A percentile compares a stretch with the other conserved stretches of the same genome.
Conservation (phyloP, 2,113 vertebrate genomes). For the Pollimyrus isidori region DNA sequence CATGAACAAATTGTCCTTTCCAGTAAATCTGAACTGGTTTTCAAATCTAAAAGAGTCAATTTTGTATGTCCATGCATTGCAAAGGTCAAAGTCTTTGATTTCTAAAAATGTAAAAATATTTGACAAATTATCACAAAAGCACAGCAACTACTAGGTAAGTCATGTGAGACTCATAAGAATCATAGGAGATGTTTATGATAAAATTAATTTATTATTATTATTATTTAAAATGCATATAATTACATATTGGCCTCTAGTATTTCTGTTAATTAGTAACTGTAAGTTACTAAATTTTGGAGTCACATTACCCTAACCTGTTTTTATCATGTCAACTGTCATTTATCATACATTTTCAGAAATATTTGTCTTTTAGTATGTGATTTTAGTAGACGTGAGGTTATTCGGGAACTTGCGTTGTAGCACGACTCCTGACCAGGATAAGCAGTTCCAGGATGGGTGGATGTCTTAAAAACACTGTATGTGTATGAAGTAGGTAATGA, state of each 20-base stretch:
- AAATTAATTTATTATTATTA: background rate
- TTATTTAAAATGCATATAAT: background rate
- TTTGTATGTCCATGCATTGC: background rate
- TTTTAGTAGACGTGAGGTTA: background rate
- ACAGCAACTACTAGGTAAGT: background rate
- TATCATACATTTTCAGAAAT: no score
- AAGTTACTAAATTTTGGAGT: background rate
- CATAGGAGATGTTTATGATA: background rate
- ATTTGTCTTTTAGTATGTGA: background rate
- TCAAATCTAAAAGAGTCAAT: background rate
- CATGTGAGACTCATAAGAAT: background rate
- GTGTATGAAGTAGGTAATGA: background rate
- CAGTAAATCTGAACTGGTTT: background rate
- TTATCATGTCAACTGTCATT: background rate
- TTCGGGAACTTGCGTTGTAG: background rate
- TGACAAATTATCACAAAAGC: background rate
- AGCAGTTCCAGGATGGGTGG: background rate
- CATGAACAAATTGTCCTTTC: background rate
- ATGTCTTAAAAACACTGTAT: background rate
- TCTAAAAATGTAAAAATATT: background rate
- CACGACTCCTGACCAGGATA: background rate
- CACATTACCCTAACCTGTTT: background rate
- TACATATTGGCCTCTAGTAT: background rate
- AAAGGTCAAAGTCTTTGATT: background rate
- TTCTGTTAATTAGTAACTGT: background rate